Evolutionary conservation across 2,888 invertebrate species (phyloP), one percentile per base, ranked within the genome.

Genomic region (Laspeyria flexula): DNA sequence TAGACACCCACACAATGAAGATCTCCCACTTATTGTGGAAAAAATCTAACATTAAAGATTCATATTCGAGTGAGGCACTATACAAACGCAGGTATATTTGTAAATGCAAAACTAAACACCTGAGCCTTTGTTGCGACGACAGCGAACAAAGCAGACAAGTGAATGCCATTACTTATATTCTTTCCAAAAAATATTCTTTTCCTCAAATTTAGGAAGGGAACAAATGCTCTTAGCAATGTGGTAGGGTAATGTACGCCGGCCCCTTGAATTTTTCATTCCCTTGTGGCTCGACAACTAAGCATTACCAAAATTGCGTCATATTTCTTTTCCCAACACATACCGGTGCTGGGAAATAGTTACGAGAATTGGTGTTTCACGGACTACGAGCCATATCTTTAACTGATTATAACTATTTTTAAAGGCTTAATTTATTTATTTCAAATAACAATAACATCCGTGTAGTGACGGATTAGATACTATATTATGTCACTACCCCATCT

Each of bases 211-310:
- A 68, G 72, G 73, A 82, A 75, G 79, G 81, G 79, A 85, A 86
- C 84, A 87, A 90, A 88, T 83, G 84, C 83, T 86, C 81, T 83
- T 80, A 83, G 85, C 86, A 85, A 90, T 87, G 87, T 82, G 88
- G 80, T 82, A 74, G 80, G 72, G 86, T 85, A 88, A 90, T 88
- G 89, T 86, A 77, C 86, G 85, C 76, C 83, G 75, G 87, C 87
- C 88, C 89, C 88, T 82, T 90, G 89, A 92, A 91, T 91, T 91
- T 91, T 91, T 92, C 90, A 91, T 90, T 90, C 90, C 90, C 90
- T 85, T 82, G 90, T 87, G 88, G 85, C 89, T 83, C 86, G 89
- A 89, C 90, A 89, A 91, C 88, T 89, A 85, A 88, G 86, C 91
- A 91, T 92, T 91, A 92, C 89, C 84, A 81, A 90, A 91, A 92